Evolutionary conservation across 2,888 invertebrate genomes (phyloP).

Genomic region (Gisinianus flammeolus): DNA sequence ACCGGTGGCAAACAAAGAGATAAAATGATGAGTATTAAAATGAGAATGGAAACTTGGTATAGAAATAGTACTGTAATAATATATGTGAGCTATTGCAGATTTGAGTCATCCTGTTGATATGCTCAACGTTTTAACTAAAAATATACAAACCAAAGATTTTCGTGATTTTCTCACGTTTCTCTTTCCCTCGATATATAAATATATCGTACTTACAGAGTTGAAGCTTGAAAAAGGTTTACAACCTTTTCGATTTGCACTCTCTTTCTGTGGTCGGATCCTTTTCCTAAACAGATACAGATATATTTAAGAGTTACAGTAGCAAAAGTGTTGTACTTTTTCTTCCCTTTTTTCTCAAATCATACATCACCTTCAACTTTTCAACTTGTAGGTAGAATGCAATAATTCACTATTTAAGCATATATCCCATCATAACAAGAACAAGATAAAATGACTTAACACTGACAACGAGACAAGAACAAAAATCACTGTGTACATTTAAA

Average conservation of each 20-base stretch:
- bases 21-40: too few species aligned
- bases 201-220: too few species aligned
- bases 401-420: too few species aligned
- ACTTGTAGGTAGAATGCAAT: neutral
- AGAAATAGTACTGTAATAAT: too few species aligned
- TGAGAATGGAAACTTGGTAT: neutral
- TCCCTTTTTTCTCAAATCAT: slow-evolving; percentile 6
- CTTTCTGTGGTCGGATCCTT: neutral
- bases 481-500: too few species aligned
- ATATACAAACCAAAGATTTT: slow-evolving; percentile 34
- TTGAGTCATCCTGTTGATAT: neutral
- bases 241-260: neutral
- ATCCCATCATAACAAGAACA: too few species aligned
- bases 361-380: slow-evolving; percentile 9
- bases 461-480: too few species aligned
- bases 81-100: neutral
- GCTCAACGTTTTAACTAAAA: neutral
- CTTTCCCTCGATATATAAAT: too few species aligned
- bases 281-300: too few species aligned
- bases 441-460: too few species aligned
- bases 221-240: neutral
- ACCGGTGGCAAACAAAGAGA: neutral
- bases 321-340: neutral
- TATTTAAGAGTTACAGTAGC: too few species aligned
- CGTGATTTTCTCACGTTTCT: slow-evolving; percentile 48